phyloP scores from a whole-genome alignment of 2,113 vertebrate genomes.

The Caloenas nicobarica region DNA sequence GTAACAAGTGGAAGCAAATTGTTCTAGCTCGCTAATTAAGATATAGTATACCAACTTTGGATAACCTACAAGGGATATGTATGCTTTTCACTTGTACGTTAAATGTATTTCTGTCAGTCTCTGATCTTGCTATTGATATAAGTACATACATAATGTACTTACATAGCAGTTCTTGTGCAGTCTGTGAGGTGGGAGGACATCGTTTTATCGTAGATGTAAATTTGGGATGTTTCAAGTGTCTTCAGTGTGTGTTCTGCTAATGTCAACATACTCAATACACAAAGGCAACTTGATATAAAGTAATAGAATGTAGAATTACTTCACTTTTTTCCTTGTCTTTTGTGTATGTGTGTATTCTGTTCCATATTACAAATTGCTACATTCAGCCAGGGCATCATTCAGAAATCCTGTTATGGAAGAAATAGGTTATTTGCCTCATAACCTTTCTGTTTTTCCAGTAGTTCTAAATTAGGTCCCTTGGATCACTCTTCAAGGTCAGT shows the following conservation, averaged over 20 bases:
- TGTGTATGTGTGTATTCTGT: not conserved
- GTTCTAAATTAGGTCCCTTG: conserved; percentile 31
- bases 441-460: conserved; percentile 19
- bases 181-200: not conserved
- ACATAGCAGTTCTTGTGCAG: not conserved
- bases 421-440: not conserved
- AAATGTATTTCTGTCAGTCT: not conserved
- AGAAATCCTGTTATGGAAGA: not conserved
- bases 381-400: not conserved
- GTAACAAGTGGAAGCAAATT: not conserved
- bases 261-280: not conserved
- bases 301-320: not conserved
- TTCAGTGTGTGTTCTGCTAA: not conserved
- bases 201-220: not conserved
- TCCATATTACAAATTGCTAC: not conserved
- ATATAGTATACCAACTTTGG: not conserved
- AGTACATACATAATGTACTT: not conserved
- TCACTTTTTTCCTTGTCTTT: not conserved
- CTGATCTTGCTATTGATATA: not conserved
- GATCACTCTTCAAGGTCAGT: conserved; percentile 45
- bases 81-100: not conserved
- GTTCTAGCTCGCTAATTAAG: not conserved
- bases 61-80: not conserved
- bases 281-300: not conserved
- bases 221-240: not conserved